Conservation (phyloP, 2,888 invertebrate species). For the Agrotis exclamationis region DNA sequence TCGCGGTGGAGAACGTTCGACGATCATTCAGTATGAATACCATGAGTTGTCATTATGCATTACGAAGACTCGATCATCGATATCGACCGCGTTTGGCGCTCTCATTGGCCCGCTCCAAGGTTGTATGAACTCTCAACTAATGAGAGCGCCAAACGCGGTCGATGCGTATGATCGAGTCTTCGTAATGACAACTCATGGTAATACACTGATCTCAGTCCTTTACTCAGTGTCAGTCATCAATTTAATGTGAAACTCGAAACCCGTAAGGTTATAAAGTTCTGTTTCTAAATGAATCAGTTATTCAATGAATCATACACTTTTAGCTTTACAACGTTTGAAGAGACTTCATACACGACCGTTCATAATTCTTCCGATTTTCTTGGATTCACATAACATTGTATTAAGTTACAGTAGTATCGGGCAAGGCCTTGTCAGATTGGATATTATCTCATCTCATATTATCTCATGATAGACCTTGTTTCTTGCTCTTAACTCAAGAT, state of each 20-base stretch:
- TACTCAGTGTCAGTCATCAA: not conserved
- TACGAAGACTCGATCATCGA: too few species aligned
- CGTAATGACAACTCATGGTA: too few species aligned
- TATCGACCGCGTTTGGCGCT: too few species aligned
- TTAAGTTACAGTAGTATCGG: not conserved
- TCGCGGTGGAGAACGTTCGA: not conserved
- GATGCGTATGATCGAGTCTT: too few species aligned
- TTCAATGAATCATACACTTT: not conserved
- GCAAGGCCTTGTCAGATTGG: not conserved
- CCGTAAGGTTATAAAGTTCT: not conserved
- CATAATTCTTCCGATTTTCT: not conserved
- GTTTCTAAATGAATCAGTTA: not conserved
- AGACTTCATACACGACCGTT: not conserved
- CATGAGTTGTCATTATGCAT: too few species aligned
- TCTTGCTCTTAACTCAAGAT: not conserved
- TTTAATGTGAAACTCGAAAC: not conserved
- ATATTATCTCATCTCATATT: not conserved
- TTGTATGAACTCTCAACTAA: too few species aligned
- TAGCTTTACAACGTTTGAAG: not conserved
- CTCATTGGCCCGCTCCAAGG: too few species aligned
- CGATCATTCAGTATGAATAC: too few species aligned
- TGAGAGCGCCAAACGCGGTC: too few species aligned
- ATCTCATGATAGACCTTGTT: not conserved
- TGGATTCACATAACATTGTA: not conserved
- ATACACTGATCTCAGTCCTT: not conserved